Conservation (phyloP, 1,140 invertebrate genomes). For the Dreissena polymorpha region DNA sequence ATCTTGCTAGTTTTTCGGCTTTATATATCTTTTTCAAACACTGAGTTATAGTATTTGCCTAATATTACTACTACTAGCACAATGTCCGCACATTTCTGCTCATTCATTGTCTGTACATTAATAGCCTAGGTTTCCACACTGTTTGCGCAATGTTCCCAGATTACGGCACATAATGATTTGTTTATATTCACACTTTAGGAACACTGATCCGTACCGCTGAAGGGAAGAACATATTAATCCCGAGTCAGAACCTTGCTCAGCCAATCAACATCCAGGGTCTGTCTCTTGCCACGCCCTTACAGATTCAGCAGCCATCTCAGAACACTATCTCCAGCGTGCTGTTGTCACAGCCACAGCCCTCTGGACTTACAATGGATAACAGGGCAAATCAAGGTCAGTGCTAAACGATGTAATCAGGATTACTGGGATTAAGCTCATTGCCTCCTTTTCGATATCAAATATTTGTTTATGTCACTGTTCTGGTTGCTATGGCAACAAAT, state of each 20-base stretch:
- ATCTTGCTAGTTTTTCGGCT: too few species aligned
- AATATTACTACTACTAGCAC: too few species aligned
- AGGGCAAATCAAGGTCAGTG: conserved; percentile 13
- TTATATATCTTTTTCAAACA: too few species aligned
- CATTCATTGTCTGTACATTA: too few species aligned
- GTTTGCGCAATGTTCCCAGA: too few species aligned
- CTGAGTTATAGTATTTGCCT: too few species aligned
- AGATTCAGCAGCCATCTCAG: conserved; percentile 48
- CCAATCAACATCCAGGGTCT: conserved; percentile 65
- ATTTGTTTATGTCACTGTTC: background rate
- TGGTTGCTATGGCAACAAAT: too few species aligned
- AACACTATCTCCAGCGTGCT: conserved; percentile 25
- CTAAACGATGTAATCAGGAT: conserved; percentile 47
- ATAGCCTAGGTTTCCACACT: too few species aligned
- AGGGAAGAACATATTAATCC: conserved; percentile 70
- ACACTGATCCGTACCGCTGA: conserved; percentile 70
- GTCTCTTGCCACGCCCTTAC: conserved; percentile 38
- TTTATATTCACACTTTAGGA: conserved; percentile 36
- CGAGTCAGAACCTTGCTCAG: conserved; percentile 61
- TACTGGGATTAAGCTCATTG: too few species aligned
- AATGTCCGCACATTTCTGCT: too few species aligned
- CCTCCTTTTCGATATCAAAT: background rate
- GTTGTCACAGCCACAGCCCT: conserved; percentile 30
- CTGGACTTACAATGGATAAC: background rate
- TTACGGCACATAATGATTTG: too few species aligned